Evolutionary conservation across 1,140 invertebrate species (phyloP).

Genomic region (Magallana ariakensis): DNA sequence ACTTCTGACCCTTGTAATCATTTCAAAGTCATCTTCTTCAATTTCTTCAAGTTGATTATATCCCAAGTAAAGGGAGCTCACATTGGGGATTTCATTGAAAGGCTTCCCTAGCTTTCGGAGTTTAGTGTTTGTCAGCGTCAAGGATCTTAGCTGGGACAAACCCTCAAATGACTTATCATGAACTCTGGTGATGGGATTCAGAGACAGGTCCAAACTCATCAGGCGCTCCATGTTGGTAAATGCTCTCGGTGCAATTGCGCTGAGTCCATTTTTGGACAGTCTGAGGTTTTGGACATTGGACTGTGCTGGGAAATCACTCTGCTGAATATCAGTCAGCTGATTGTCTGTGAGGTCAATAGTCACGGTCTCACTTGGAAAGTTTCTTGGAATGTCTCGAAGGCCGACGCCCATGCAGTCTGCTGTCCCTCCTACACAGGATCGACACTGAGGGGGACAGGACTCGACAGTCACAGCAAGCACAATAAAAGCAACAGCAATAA

Average conservation of each 20-base stretch:
- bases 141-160: slow-evolving; percentile 74
- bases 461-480: not conserved
- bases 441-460: slow-evolving; percentile 63
- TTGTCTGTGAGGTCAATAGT: slow-evolving; percentile 70
- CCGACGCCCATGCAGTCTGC: slow-evolving; percentile 63
- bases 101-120: slow-evolving; percentile 76
- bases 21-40: slow-evolving; percentile 87
- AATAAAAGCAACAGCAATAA: not conserved
- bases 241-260: slow-evolving; percentile 55
- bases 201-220: slow-evolving; percentile 83
- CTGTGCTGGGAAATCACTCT: slow-evolving; percentile 60
- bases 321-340: slow-evolving; percentile 62
- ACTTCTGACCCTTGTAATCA: slow-evolving; percentile 72
- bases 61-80: slow-evolving; percentile 87
- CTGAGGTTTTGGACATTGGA: slow-evolving; percentile 66
- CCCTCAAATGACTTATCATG: slow-evolving; percentile 80
- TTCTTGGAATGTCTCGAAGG: slow-evolving; percentile 64
- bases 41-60: slow-evolving; percentile 86
- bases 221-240: slow-evolving; percentile 65
- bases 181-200: slow-evolving; percentile 84
- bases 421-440: slow-evolving; percentile 60
- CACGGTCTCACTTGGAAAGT: slow-evolving; percentile 58
- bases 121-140: slow-evolving; percentile 80
- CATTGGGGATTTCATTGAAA: slow-evolving; percentile 77
- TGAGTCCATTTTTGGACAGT: slow-evolving; percentile 70